Base-by-base conservation (phyloP, 2,888 invertebrate genomes). In the Brenthis daphne region DNA sequence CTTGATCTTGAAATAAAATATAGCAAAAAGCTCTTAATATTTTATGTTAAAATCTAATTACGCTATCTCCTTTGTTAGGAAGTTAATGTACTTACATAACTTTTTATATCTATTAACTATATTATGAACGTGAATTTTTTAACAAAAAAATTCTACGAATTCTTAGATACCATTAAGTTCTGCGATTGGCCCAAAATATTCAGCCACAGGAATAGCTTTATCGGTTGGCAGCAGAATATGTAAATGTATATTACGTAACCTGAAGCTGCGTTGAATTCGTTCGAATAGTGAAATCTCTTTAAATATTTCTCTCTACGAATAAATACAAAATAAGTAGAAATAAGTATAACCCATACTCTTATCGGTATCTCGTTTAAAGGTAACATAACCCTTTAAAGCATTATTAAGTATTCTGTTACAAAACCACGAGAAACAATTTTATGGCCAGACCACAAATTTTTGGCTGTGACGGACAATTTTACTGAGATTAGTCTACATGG, bases 131-230 rank as follows among this genome's bases (percentile, higher is more conserved):
- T 13, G 4, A 29, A 47, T 29, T 58, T 48, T 48, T 20, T 48
- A n/a, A 43, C 14, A n/a, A 56, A 56, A 24, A 29, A 29, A 29
- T 2, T 43, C 13, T 55, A 48, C 1, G n/a, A 57, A 37, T 13
- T 16, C 29, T 33, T 20, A 47, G 16, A 65, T 50, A 24, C 16
- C 37, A 33, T 6, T 57, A 57, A 65, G 33, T 53, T 58, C 4
- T 8, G 20, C 48, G 37, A 37, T 48, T 61, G 20, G 50, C 50
- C 6, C 33, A 33, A 61, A 65, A 67, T 65, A 64, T 69, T 53
- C 64, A 24, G 67, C 29, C 43, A 61, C 57, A 48, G 65, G 57
- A 64, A 72, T 66, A 64, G 57, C 58, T 66, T 69, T 67, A 65
- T 65, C 61, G 57, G 54, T 33, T 57, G 63, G 60, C 29, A 57